Base-by-base conservation (phyloP, 2,797 vertebrate species). In the Alcedo quadribrachys region DNA sequence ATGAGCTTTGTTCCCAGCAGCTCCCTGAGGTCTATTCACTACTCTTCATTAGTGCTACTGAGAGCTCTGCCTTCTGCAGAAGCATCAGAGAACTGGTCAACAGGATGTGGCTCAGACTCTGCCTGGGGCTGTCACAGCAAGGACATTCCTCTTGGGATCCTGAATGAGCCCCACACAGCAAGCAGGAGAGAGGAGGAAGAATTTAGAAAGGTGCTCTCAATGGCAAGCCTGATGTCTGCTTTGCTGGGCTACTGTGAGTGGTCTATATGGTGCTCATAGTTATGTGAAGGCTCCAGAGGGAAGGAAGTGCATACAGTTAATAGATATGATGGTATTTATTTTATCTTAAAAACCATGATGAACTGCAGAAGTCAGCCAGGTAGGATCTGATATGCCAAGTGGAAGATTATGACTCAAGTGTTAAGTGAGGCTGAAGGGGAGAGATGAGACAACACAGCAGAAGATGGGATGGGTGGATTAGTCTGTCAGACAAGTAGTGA, bases 191-290 rank as follows among this genome's bases (percentile, higher is more conserved):
- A 73, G 30, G 35, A 74, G 42, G 53, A 46, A 24, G 32, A 61
- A 60, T 70, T 79, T 28, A 61, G 42, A 50, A 84, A 71, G 43
- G 8, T 61, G 33, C 6, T 74, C 5, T 81, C 60, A 58, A 43
- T 28, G 51, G 32, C 55, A 63, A 61, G 37, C 45, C 65, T 74
- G 66, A 57, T 25, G 7, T 48, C 33, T 70, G n/a, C 22, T 37
- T 65, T 66, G 45, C 27, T 66, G 45, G 27, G 50, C n/a, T 24
- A 65, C 55, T 7, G 5, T 14, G 25, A 87, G 13, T 10, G 17
- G 21, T 60, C 50, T 43, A 2, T 0, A 0, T 19, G 21, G 48
- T 22, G 7, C 27, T 75, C 5, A 5, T 1, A 8, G 66, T 7
- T 73, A 27, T 46, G 13, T 22, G 30, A 71, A 80, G 15, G 28